phyloP scores from a whole-genome alignment of 1,140 invertebrate genomes.

The Monomorium pharaonis region DNA sequence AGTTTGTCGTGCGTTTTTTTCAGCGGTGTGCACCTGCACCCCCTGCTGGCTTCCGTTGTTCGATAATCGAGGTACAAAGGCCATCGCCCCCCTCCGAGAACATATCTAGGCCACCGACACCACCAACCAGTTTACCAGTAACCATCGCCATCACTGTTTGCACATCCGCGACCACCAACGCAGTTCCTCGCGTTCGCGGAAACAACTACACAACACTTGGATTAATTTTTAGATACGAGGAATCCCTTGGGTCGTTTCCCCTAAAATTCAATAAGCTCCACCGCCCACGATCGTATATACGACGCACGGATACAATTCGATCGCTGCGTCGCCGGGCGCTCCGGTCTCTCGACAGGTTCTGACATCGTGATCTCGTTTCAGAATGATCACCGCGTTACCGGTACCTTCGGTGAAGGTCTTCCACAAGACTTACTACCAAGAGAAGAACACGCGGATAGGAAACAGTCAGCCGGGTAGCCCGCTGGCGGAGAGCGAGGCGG shows the following conservation, averaged over 20 bases:
- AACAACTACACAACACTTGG: background rate
- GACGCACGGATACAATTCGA: background rate
- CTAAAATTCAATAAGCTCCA: background rate
- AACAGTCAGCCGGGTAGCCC: slow-evolving; percentile 82
- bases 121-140: slow-evolving; percentile 58
- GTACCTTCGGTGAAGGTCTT: slow-evolving; percentile 84
- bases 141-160: slow-evolving; percentile 34
- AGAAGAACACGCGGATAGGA: slow-evolving; percentile 80
- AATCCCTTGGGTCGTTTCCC: background rate
- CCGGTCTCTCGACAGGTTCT: background rate
- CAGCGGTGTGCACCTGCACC: slow-evolving; percentile 66
- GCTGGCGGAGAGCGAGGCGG: slow-evolving; percentile 80
- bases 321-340: background rate
- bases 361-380: slow-evolving; percentile 55
- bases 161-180: background rate
- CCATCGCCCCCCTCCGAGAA: slow-evolving; percentile 79
- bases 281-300: background rate
- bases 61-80: slow-evolving; percentile 81
- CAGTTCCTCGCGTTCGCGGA: background rate
- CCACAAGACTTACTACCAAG: slow-evolving; percentile 83
- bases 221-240: background rate
- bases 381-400: slow-evolving; percentile 84
- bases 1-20: slow-evolving; percentile 42
- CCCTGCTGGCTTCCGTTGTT: slow-evolving; percentile 75
- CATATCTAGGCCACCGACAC: slow-evolving; percentile 80